These are phyloP conservation scores for Andrena bicolor DNA, from an alignment of 2,888 invertebrate genomes.

Conservation along the genomic window DNA sequence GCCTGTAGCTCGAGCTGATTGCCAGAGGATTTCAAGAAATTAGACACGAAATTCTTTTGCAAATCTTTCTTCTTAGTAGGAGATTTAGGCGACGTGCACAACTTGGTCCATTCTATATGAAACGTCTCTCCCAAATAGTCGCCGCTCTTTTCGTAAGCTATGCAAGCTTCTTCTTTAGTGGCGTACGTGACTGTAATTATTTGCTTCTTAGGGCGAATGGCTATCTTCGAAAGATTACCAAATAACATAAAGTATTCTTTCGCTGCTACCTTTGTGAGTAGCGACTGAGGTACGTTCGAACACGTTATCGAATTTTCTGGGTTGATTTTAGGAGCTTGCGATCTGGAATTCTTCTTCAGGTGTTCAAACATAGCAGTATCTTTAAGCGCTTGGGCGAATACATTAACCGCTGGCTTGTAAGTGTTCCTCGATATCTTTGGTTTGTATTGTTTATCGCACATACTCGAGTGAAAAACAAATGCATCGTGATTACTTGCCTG, in stretches of 20 bases:
- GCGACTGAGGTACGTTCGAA: conserved; percentile 88
- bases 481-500: conserved; percentile 13
- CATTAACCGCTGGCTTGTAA: conserved; percentile 63
- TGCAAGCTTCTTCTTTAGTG: conserved; percentile 87
- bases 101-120: conserved; percentile 86
- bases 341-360: conserved; percentile 73
- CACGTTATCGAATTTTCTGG: conserved; percentile 84
- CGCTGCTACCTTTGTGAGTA: conserved; percentile 88
- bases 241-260: conserved; percentile 90
- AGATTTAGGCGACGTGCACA: conserved; percentile 82
- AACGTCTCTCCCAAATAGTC: conserved; percentile 88
- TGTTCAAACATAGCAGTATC: conserved; percentile 67
- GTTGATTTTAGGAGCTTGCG: conserved; percentile 61
- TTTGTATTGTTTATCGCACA: conserved; percentile 59
- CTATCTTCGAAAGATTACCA: conserved; percentile 89
- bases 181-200: conserved; percentile 91
- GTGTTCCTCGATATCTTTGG: conserved; percentile 68
- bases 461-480: neutral
- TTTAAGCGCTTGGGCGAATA: conserved; percentile 72
- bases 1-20: conserved; percentile 91
- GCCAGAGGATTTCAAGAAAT: conserved; percentile 81
- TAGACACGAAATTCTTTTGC: conserved; percentile 63
- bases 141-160: conserved; percentile 88
- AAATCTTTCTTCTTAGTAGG: conserved; percentile 73
- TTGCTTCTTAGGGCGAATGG: conserved; percentile 88